A percentile compares a stretch with the other conserved stretches of the same genome.
phyloP scores from a whole-genome alignment of 2,888 invertebrate species.

The Athalia rosae region DNA sequence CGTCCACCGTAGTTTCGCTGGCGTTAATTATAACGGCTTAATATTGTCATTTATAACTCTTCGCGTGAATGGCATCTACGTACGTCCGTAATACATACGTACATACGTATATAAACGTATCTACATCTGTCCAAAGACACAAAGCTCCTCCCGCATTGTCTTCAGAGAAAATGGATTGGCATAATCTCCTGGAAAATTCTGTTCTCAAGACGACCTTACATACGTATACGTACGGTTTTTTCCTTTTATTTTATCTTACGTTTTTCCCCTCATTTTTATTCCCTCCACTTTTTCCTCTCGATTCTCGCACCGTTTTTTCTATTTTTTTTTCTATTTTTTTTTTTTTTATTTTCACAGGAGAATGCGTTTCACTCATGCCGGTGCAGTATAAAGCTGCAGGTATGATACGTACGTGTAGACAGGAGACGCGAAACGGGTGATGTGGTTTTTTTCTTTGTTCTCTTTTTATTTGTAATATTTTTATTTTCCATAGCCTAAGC shows the following conservation, averaged over 20 bases:
- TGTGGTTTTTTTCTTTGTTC: no score
- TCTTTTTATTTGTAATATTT: no score
- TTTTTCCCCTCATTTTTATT: background rate
- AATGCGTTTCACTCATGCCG: slow-evolving; percentile 3
- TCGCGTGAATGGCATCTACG: no score
- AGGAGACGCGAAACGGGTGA: no score
- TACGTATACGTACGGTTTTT: no score
- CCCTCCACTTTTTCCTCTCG: background rate
- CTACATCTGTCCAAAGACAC: background rate
- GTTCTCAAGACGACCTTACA: background rate
- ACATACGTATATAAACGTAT: background rate
- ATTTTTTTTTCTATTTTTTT: background rate
- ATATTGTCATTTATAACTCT: no score
- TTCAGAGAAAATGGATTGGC: slow-evolving; percentile 1
- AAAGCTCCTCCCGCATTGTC: background rate
- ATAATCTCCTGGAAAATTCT: background rate
- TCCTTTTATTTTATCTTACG: background rate
- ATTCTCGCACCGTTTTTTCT: background rate
- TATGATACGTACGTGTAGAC: no score
- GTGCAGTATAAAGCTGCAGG: no score
- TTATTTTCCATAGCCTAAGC: no score
- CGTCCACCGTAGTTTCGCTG: no score
- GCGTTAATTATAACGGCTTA: no score
- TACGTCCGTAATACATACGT: background rate
- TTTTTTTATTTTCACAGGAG: background rate